These are phyloP conservation scores for Monoplex corrugatus DNA, from an alignment of 2,888 invertebrate genomes.

Conservation along the genomic window DNA sequence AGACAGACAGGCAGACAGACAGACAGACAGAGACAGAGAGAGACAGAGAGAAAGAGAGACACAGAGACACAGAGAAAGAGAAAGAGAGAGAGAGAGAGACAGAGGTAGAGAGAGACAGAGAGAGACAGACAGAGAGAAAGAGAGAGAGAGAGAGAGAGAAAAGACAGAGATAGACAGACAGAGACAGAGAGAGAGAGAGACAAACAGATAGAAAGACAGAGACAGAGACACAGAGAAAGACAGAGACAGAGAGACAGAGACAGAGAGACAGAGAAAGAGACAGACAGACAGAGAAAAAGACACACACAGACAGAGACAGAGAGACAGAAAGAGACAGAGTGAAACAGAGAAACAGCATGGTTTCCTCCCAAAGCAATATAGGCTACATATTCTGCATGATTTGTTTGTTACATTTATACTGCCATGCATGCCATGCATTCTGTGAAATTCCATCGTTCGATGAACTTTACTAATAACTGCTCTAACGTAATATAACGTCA, in stretches of 20 bases:
- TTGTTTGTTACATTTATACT: too few species aligned
- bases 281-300: slow-evolving; percentile 2
- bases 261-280: not conserved
- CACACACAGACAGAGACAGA: not conserved
- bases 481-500: too few species aligned
- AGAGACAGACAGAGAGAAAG: not conserved
- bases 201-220: not conserved
- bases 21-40: slow-evolving; percentile 7
- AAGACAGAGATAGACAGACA: not conserved
- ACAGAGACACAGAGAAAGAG: not conserved
- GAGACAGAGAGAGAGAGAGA: not conserved
- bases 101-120: not conserved
- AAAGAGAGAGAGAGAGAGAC: not conserved
- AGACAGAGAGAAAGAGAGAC: not conserved
- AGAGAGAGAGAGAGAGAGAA: not conserved
- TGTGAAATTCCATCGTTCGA: too few species aligned
- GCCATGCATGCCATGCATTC: too few species aligned
- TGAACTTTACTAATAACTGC: too few species aligned
- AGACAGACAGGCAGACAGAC: not conserved
- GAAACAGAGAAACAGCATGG: not conserved
- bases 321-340: not conserved
- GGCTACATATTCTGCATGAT: too few species aligned
- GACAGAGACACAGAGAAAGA: not conserved
- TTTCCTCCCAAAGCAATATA: too few species aligned
- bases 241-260: not conserved